These are phyloP conservation scores for Microtus richardsoni DNA, from an alignment of 2,113 vertebrate genomes.

Conservation along the genomic window DNA sequence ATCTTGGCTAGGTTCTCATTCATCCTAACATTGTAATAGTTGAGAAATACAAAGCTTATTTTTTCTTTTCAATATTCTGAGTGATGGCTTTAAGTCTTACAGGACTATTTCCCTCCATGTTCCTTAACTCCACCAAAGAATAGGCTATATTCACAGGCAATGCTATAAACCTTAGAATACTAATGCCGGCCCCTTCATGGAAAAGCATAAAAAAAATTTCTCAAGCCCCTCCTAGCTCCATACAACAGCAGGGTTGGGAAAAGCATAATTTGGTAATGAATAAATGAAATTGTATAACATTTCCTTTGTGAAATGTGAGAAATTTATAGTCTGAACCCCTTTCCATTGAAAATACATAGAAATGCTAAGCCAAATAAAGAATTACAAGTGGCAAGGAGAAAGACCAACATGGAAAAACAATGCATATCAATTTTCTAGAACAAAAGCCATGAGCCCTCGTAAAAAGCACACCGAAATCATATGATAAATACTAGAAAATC, in stretches of 20 bases:
- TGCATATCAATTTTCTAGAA: not conserved
- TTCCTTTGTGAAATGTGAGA: conserved; percentile 37
- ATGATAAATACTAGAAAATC: conserved; percentile 42
- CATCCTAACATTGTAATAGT: not conserved
- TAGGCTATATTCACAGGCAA: not conserved
- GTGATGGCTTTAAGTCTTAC: not conserved
- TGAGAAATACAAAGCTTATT: not conserved
- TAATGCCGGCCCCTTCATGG: not conserved
- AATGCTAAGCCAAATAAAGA: conserved; percentile 29
- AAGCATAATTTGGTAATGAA: not conserved
- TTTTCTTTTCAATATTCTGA: not conserved
- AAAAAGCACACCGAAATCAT: conserved; percentile 39
- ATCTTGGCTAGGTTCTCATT: not conserved
- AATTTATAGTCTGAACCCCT: not conserved
- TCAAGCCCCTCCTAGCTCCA: not conserved
- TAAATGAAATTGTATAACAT: conserved; percentile 40
- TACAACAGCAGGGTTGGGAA: not conserved
- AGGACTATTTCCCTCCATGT: not conserved
- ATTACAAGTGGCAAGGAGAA: conserved; percentile 1
- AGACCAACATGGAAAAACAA: conserved; percentile 8
- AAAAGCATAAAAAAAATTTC: conserved; percentile 8
- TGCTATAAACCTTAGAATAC: not conserved
- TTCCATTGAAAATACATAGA: conserved; percentile 37
- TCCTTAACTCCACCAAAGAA: not conserved
- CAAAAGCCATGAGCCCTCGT: conserved; percentile 19